Evolutionary conservation across 1,140 invertebrate genomes (phyloP).

Genomic region (Probaryconus sp.): DNA sequence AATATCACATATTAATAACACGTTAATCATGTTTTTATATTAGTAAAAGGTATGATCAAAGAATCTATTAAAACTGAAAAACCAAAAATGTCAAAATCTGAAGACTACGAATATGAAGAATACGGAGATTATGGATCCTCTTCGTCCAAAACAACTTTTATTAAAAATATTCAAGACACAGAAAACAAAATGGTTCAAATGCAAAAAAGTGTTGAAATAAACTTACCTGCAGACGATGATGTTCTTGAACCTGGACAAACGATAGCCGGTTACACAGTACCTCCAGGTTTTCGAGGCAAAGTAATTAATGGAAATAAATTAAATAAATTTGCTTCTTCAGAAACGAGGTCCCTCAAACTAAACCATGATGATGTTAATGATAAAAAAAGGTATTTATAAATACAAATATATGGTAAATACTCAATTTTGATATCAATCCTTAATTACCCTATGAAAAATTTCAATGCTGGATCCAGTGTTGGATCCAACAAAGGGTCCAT

Average conservation of each 20-base stretch:
- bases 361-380: no score
- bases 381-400: constrained; percentile 52
- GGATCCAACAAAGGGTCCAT: no score
- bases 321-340: constrained; percentile 58
- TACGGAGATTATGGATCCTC: constrained; percentile 69
- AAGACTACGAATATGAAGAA: constrained; percentile 75
- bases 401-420: no score
- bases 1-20: constrained; percentile 2
- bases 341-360: constrained; percentile 66
- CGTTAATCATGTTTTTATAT: constrained; percentile 17
- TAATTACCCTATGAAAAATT: no score
- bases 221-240: constrained; percentile 41
- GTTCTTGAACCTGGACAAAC: constrained; percentile 81
- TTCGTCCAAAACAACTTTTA: constrained; percentile 50
- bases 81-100: constrained; percentile 72
- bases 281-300: constrained; percentile 83
- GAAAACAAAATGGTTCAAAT: neutral
- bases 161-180: constrained; percentile 33
- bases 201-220: neutral
- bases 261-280: constrained; percentile 82
- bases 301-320: constrained; percentile 77
- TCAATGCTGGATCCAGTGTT: no score
- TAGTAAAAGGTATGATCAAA: constrained; percentile 13
- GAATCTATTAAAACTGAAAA: constrained; percentile 67
- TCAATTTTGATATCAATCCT: no score